phyloP scores from a whole-genome alignment of 2,113 vertebrate species.

The Chlorocebus sabaeus region DNA sequence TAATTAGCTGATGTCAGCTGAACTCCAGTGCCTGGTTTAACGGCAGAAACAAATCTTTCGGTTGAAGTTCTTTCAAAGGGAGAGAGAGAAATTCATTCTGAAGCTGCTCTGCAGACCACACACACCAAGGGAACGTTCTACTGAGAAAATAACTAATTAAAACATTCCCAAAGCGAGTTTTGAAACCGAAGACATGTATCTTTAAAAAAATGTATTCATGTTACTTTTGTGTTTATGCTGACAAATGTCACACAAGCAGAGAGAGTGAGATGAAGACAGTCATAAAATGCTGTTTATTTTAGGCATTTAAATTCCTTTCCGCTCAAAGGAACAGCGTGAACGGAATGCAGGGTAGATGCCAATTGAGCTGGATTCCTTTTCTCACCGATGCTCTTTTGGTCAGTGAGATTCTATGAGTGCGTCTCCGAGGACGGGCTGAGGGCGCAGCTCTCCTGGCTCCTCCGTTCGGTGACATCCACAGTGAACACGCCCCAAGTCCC shows the following conservation, averaged over 20 bases:
- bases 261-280: no score
- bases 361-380: neutral
- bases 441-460: neutral
- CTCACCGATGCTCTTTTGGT: rapidly evolving
- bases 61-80: neutral
- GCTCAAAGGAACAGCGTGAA: neutral
- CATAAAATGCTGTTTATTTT: neutral
- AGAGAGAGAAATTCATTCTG: neutral
- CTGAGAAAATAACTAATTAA: neutral
- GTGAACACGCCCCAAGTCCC: neutral
- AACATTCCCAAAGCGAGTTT: neutral
- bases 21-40: neutral
- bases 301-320: neutral
- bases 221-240: neutral
- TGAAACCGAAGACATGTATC: neutral
- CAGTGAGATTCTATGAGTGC: neutral
- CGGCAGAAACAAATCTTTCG: neutral
- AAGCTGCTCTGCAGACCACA: neutral
- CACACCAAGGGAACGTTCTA: neutral
- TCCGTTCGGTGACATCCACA: neutral
- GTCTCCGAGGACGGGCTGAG: neutral
- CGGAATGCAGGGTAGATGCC: neutral
- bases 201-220: no score
- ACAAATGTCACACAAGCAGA: neutral
- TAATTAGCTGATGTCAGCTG: neutral